phyloP scores from a whole-genome alignment of 2,113 vertebrate genomes.

The Sporophila hypoxantha region DNA sequence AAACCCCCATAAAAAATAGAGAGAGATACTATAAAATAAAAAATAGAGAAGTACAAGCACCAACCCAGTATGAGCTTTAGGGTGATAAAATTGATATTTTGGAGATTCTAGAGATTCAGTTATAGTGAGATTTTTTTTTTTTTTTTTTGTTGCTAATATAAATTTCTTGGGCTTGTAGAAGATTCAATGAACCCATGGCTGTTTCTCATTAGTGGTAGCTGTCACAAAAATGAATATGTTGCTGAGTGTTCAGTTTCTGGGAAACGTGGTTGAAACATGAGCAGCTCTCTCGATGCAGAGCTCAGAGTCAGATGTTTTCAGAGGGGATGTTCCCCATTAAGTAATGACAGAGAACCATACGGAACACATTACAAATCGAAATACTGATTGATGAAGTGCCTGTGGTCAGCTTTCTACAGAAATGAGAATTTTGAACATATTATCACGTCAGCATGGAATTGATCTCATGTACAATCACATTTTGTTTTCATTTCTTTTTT shows the following conservation, averaged over 20 bases:
- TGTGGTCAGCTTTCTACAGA: slow-evolving; percentile 68
- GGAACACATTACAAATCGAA: slow-evolving; percentile 66
- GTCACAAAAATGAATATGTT: slow-evolving; percentile 67
- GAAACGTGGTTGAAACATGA: slow-evolving; percentile 67
- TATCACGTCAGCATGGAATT: slow-evolving; percentile 63
- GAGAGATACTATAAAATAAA: not conserved
- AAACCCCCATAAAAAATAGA: too few relatives aligned
- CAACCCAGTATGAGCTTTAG: not conserved
- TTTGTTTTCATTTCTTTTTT: slow-evolving; percentile 55
- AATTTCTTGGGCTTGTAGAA: slow-evolving; percentile 41
- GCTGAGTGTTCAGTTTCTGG: slow-evolving; percentile 70
- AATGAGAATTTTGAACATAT: slow-evolving; percentile 65
- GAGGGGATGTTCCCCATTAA: slow-evolving; percentile 67
- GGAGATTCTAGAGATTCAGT: not conserved
- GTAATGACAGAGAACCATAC: slow-evolving; percentile 63
- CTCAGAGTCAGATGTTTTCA: slow-evolving; percentile 57
- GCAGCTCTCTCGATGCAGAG: slow-evolving; percentile 38
- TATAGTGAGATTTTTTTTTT: not conserved
- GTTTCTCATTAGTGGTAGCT: slow-evolving; percentile 68
- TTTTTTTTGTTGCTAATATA: not conserved
- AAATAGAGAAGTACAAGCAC: not conserved
- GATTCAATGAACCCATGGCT: slow-evolving; percentile 10
- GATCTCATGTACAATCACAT: slow-evolving; percentile 54
- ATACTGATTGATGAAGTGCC: slow-evolving; percentile 70
- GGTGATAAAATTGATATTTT: not conserved